Conservation (phyloP, 2,888 invertebrate species). For the Xiphydria camelus region DNA sequence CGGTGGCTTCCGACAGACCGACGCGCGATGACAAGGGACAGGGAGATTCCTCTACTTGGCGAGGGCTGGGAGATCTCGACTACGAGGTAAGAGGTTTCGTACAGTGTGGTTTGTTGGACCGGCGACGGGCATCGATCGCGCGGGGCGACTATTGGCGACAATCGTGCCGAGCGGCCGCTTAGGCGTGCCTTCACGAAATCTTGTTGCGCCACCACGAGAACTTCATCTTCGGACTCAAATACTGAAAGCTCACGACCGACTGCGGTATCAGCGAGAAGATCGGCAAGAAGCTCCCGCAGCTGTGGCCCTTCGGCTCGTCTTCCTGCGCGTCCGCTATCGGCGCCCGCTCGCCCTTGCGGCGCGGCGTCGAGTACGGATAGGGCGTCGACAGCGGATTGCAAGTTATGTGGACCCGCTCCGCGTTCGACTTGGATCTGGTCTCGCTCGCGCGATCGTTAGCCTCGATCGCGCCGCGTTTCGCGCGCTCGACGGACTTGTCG, state of each 20-base stretch:
- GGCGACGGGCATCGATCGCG: not conserved
- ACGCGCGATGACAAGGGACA: constrained; percentile 6
- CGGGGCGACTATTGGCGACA: not conserved
- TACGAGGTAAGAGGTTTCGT: constrained; percentile 38
- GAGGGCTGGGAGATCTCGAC: constrained; percentile 13
- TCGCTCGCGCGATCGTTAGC: constrained; percentile 14
- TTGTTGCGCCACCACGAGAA: constrained; percentile 70
- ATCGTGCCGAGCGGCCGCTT: constrained; percentile 27
- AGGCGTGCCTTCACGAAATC: constrained; percentile 65
- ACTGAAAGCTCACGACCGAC: constrained; percentile 51
- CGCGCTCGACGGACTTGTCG: not conserved
- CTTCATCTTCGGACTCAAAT: constrained; percentile 61
- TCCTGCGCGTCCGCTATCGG: constrained; percentile 21
- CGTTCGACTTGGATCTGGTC: constrained; percentile 32
- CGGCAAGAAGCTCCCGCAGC: constrained; percentile 51
- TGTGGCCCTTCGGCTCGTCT: constrained; percentile 41
- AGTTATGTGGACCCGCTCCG: constrained; percentile 41
- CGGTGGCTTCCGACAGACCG: not conserved
- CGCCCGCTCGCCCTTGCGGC: constrained; percentile 25
- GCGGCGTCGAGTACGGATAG: constrained; percentile 48
- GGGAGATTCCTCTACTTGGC: constrained; percentile 19
- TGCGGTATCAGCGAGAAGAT: constrained; percentile 51
- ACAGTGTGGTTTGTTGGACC: no score
- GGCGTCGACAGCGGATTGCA: constrained; percentile 48
- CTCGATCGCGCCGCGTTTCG: not conserved